These are phyloP conservation scores for Luscinia luscinia DNA, from an alignment of 2,797 vertebrate genomes.

Conservation along the genomic window DNA sequence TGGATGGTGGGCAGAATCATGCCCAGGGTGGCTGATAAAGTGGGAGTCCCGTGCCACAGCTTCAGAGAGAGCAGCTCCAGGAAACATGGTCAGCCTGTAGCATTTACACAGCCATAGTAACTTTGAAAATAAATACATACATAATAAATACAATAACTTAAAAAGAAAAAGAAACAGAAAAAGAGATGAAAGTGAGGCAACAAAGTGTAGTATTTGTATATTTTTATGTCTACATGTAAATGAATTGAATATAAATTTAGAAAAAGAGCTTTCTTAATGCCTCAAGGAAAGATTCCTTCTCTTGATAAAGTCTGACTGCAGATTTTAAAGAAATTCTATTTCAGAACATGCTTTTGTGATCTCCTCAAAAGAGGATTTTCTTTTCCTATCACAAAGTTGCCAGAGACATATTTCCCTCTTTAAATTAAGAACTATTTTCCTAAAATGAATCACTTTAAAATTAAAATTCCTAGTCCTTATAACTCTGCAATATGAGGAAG, in stretches of 20 bases:
- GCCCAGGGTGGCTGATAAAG: accelerated
- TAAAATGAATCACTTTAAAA: not conserved
- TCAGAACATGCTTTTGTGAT: not conserved
- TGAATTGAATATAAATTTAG: not conserved
- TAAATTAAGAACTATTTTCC: not conserved
- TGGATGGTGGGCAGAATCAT: not conserved
- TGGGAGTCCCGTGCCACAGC: accelerated
- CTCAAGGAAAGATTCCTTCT: not conserved
- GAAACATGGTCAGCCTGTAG: accelerated
- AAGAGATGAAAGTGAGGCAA: not conserved
- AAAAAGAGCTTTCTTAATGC: slow-evolving; percentile 13
- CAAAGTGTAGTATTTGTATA: not conserved
- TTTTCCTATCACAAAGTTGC: slow-evolving; percentile 27
- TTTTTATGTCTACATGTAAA: slow-evolving; percentile 7
- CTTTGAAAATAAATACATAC: not conserved
- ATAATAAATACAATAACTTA: not conserved
- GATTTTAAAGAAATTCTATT: not conserved
- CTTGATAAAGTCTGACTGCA: not conserved
- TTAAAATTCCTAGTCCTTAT: not conserved
- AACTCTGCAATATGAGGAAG: not conserved
- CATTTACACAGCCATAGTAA: not conserved
- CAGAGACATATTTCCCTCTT: not conserved
- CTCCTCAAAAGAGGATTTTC: not conserved
- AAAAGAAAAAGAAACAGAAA: not conserved
- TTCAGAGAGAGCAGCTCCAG: not conserved